phyloP scores from a whole-genome alignment of 2,888 invertebrate species.

The Trichogramma dendrolimi region DNA sequence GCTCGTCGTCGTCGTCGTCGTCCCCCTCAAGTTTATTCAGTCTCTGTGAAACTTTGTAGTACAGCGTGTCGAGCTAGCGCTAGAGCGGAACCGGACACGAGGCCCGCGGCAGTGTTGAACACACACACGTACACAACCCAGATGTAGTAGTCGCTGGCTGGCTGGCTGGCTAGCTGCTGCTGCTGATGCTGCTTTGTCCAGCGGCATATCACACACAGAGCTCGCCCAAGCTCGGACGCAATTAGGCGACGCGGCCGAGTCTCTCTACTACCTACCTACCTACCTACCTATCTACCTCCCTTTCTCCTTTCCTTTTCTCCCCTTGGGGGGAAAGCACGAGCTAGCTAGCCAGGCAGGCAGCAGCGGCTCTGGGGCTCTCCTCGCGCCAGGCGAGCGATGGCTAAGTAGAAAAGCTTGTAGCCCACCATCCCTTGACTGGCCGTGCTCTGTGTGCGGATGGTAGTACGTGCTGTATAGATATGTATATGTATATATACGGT shows the following conservation, averaged over 20 bases:
- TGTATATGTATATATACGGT: neutral
- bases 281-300: conserved; percentile 10
- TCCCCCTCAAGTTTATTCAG: conserved; percentile 49
- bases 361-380: conserved; percentile 33
- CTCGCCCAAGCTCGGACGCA: conserved; percentile 50
- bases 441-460: neutral
- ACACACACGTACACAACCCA: conserved; percentile 47
- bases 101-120: conserved; percentile 40
- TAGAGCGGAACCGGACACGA: conserved; percentile 38
- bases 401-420: conserved; percentile 53
- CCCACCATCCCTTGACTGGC: conserved; percentile 26
- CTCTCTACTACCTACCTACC: conserved; percentile 31
- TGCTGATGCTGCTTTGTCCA: conserved; percentile 4
- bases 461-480: too few relatives aligned
- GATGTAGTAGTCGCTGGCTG: conserved; percentile 2
- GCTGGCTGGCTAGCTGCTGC: conserved; percentile 2
- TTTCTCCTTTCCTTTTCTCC: neutral
- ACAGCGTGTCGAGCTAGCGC: conserved; percentile 48
- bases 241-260: conserved; percentile 47
- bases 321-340: neutral
- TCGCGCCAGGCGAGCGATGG: conserved; percentile 44
- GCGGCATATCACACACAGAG: conserved; percentile 26
- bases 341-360: too few relatives aligned
- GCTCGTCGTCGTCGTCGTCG: neutral
- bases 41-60: conserved; percentile 50